Evolutionary conservation across 2,888 invertebrate genomes (phyloP), one percentile per base, ranked within the genome.

Genomic region (Oxyteleia sp.): DNA sequence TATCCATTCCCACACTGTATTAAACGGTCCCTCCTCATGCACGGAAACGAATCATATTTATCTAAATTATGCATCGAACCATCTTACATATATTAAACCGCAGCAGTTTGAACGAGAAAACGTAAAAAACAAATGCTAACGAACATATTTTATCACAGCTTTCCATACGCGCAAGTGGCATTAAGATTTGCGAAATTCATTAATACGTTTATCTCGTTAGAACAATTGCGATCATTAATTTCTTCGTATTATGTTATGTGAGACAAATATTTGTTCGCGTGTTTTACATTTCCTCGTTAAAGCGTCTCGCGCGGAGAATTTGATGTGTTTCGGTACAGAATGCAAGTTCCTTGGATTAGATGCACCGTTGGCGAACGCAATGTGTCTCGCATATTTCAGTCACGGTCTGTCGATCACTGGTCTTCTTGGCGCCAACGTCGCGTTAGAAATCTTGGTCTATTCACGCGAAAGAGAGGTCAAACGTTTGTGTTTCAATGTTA

Each of bases 341-440:
- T 76, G 66, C 74, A 53, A 78, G 79, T 79, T 80, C 41, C 51
- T 82, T 82, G 84, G 85, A 88, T 86, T 86, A 87, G 82, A 86
- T 85, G 84, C 86, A 84, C 85, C 80, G 84, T 87, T 87, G 85
- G 82, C 89, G 85, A 88, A 87, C 87, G 89, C 89, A 88, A 90
- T 91, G 92, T 90, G 91, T 90, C 89, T 91, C 89, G 90, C 89
- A 92, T 92, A 92, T 91, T 92, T 91, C 89, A 88, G 90, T 91
- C 89, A 91, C 90, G 92, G 89, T 90, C 87, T 86, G 88, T 80
- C 75, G 81, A 83, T 59, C 66, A 20, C 79, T 68, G 82, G 79
- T 82, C 82, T 80, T 69, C 78, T 71, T 85, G 83, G 82, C 81
- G 81, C 81, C 83, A 76, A 57, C 63, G 43, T 13, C 71, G 71